A percentile compares a stretch with the other conserved stretches of the same genome.
These are phyloP conservation scores for Drosophila nigricruria DNA, from an alignment of 2,888 invertebrate species.

Conservation along the genomic window DNA sequence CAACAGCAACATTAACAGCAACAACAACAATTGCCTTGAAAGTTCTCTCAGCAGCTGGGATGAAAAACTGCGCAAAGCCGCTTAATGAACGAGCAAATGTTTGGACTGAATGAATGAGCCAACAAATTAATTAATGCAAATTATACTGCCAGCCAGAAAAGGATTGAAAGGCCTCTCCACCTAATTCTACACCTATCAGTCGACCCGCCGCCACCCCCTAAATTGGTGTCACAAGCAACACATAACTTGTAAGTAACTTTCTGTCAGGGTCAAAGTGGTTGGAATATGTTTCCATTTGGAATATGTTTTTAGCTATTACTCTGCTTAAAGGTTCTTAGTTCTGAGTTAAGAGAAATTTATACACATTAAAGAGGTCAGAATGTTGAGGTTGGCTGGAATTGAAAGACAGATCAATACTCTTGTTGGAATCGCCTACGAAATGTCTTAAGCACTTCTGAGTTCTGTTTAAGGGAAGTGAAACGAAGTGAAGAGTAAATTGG, in stretches of 20 bases:
- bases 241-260: slow-evolving; percentile 16
- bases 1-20: slow-evolving; percentile 9
- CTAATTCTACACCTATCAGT: slow-evolving; percentile 23
- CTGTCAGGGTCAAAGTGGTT: background rate
- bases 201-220: background rate
- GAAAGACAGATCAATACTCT: background rate
- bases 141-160: slow-evolving; percentile 45
- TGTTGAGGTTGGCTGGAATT: too few species aligned
- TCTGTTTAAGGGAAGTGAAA: too few species aligned
- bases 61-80: slow-evolving; percentile 59
- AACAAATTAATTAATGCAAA: slow-evolving; percentile 77
- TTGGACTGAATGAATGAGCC: slow-evolving; percentile 63
- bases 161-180: slow-evolving; percentile 10
- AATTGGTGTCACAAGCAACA: slow-evolving; percentile 23
- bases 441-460: too few species aligned
- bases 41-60: slow-evolving; percentile 22
- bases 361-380: background rate
- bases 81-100: slow-evolving; percentile 72
- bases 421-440: background rate
- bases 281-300: background rate
- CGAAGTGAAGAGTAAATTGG: too few species aligned
- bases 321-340: background rate
- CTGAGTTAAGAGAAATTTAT: background rate
- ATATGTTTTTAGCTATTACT: background rate
- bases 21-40: slow-evolving; percentile 7